These are phyloP conservation scores for Xanthia togata DNA, from an alignment of 2,888 invertebrate species.

Conservation along the genomic window DNA sequence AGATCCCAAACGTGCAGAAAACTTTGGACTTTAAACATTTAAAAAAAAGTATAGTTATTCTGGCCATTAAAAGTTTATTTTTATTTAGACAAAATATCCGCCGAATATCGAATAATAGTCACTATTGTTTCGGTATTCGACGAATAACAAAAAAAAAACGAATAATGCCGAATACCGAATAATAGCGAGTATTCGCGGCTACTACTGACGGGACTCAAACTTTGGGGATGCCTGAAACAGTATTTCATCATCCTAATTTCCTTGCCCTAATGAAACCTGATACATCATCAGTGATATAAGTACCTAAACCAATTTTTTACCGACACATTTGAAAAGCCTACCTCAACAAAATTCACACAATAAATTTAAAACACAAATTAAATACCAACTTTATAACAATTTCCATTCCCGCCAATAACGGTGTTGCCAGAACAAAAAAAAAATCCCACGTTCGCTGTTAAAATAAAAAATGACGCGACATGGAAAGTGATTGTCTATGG, in stretches of 20 bases:
- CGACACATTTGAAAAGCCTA: slow-evolving; percentile 37
- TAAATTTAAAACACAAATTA: slow-evolving; percentile 38
- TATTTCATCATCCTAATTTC: not conserved
- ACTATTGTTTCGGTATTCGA: too few species aligned
- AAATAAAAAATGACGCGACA: slow-evolving; percentile 66
- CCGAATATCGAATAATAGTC: too few species aligned
- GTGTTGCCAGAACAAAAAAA: slow-evolving; percentile 70
- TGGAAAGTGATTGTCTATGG: slow-evolving; percentile 73
- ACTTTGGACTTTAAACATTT: too few species aligned
- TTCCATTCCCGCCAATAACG: slow-evolving; percentile 64
- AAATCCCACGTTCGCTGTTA: slow-evolving; percentile 70
- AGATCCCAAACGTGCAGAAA: too few species aligned
- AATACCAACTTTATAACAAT: slow-evolving; percentile 32
- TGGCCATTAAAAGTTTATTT: too few species aligned
- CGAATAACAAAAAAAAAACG: too few species aligned
- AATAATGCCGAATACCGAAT: too few species aligned
- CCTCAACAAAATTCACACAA: slow-evolving; percentile 47
- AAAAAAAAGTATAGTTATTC: too few species aligned
- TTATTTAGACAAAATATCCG: too few species aligned
- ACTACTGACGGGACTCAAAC: too few species aligned
- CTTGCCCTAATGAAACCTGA: not conserved
- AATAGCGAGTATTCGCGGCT: too few species aligned
- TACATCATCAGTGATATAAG: too few species aligned
- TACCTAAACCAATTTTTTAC: not conserved
- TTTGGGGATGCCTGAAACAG: not conserved